Percentiles rank a stretch among this genome's conserved stretches.
These are phyloP conservation scores for Drosophila kanapiae DNA, from an alignment of 1,140 invertebrate species.

Conservation along the genomic window DNA sequence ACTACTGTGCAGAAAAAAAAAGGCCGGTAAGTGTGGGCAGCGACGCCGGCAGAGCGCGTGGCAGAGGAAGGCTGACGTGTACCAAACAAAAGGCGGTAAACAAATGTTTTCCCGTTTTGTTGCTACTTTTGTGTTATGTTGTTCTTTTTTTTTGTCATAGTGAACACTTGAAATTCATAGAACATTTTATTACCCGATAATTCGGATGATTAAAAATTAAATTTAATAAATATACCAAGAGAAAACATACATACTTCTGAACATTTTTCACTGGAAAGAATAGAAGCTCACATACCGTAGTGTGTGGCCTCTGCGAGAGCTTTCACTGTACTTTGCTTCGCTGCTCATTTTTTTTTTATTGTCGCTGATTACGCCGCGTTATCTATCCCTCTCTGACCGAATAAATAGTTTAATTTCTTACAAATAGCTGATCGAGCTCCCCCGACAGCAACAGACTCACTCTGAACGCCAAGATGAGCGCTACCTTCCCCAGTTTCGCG, in stretches of 20 bases:
- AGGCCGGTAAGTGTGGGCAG: slow-evolving; percentile 22
- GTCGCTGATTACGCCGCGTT: slow-evolving; percentile 21
- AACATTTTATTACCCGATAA: background rate
- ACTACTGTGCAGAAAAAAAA: background rate
- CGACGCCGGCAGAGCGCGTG: slow-evolving; percentile 2
- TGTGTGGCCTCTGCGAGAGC: background rate
- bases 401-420: slow-evolving; percentile 26
- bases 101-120: slow-evolving; percentile 3
- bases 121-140: background rate
- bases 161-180: background rate
- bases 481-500: slow-evolving; percentile 47
- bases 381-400: slow-evolving; percentile 18
- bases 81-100: slow-evolving; percentile 41
- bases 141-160: slow-evolving; percentile 6
- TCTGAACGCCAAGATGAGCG: slow-evolving; percentile 41
- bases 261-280: no score
- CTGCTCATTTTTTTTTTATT: slow-evolving; percentile 11
- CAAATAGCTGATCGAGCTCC: slow-evolving; percentile 32
- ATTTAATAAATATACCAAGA: background rate
- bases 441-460: background rate
- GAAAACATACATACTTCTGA: no score
- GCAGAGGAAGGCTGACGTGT: slow-evolving; percentile 49
- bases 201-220: background rate
- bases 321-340: background rate
- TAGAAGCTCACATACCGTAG: background rate